Evolutionary conservation across 2,113 vertebrate species (phyloP).

Genomic region (Mastomys natalensis): DNA sequence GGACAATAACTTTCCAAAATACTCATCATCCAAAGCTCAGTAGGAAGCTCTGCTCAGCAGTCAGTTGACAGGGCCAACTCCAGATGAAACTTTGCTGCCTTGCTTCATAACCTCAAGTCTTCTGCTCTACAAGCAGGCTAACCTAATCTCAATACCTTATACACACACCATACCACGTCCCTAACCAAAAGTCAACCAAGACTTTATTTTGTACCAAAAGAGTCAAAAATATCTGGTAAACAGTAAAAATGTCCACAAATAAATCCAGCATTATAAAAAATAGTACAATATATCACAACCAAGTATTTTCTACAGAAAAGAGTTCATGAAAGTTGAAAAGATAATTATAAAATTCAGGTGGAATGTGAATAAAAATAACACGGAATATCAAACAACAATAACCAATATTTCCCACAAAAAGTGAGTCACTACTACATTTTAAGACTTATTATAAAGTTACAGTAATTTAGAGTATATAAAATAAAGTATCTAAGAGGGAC

Average conservation of each 20-base stretch:
- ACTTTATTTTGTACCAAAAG: neutral
- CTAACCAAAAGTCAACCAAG: neutral
- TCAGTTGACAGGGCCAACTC: neutral
- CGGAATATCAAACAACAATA: neutral
- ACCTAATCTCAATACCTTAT: neutral
- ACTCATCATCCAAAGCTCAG: neutral
- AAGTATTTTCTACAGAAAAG: conserved; percentile 9
- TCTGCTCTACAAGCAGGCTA: neutral
- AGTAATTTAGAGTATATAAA: neutral
- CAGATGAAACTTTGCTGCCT: neutral
- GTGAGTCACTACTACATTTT: neutral
- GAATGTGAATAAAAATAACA: neutral
- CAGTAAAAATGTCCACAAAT: neutral
- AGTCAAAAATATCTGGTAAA: neutral
- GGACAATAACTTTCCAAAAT: neutral
- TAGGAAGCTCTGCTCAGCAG: neutral
- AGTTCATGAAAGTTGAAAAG: neutral
- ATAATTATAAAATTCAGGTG: neutral
- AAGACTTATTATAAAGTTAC: neutral
- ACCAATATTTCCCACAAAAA: neutral
- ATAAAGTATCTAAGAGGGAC: neutral
- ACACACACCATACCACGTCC: neutral
- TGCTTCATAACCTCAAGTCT: neutral
- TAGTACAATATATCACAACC: neutral
- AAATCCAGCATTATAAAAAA: neutral